Base-by-base conservation (phyloP, 2,113 vertebrate species). In the Centrocercus urophasianus region DNA sequence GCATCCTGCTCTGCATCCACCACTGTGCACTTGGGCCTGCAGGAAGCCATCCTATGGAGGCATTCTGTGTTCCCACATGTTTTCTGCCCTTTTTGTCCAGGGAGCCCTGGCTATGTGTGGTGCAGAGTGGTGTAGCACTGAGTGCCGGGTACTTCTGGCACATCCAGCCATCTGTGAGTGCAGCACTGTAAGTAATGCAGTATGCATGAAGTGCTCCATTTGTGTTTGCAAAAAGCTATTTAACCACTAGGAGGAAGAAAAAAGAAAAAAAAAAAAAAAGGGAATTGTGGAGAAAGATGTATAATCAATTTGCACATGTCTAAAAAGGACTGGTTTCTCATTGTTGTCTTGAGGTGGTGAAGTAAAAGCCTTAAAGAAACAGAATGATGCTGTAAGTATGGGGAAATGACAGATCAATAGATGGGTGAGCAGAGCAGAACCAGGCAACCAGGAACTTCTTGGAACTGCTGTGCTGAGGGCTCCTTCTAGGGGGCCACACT, bases 151-250 rank as follows among this genome's bases (percentile, higher is more conserved):
- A 38, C 22, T 85, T 13, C 21, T 3, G 43, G 52, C 40, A 71
- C 60, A 77, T 34, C 75, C 11, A 81, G 38, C 45, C 76, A 56
- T 11, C 64, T 36, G 25, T 28, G 61, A 2, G 2, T n/a, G 67
- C 85, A 0, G 1, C 78, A 77, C 54, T 76, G 59, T 66, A 73
- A 80, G 75, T 83, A 77, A 94, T 95, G 85, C 85, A 95, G 81
- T 88, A 88, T 96, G 89, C 79, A 90, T 91, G 88, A 93, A 81
- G 36, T 32, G 79, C 27, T 95, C 75, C 34, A 16, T 93, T 92
- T 75, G 82, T 83, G 65, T 69, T 93, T 88, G 87, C 60, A 88
- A 89, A 70, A 83, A 71, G 34, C 65, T 80, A 75, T 93, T 90
- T 93, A 93, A 92, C 57, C 48, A 92, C 11, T 13, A 61, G 28